Evolutionary conservation across 1,140 invertebrate species (phyloP), one percentile per base, ranked within the genome.

Genomic region (Teleopsis dalmanni): DNA sequence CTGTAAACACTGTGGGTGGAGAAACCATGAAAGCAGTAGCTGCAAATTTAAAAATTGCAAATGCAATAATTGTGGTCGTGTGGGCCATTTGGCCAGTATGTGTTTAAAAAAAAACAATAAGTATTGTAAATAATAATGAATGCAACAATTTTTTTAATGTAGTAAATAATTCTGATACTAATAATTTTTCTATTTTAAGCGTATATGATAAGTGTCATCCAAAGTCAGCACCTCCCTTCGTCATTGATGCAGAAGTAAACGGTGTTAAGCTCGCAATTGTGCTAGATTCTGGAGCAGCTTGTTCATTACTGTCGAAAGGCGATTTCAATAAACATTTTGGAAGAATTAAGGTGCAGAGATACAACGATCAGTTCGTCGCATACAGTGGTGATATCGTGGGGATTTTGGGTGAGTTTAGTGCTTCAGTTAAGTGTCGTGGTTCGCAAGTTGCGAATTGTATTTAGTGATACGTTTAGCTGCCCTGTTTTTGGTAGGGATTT

Each of bases 331-430:
- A 22, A 3, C 21, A 29, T 26, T 29, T 10, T 44, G 31, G 31
- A 44, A 44, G 31, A 19, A 27, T 44, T 29, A 44, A 9, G 27
- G 25, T 44, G 10, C 21, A 18, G n/a, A 14, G 25, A 21, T 44
- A 27, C 21, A 44, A 13, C 4, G 37, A 40, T 44, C 31, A 18
- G 22, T 45, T 33, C 37, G 45, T 47, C 10, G 34, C 25, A 37
- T 38, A 25, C 37, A 47, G 37, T 47, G 45, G 45, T 25, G 29
- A 47, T 25, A 25, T 23, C 36, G 37, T 47, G 13, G 52, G 48
- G 25, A 34, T 43, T 11, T 16, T 43, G 25, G 41, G 48, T 25
- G 31, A 50, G 22, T 43, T 25, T 18, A 18, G n/a, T 44, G 40
- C 25, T 10, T 36, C 14, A 4, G 29, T 50, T 44, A 33, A 50